Conservation (phyloP, 2,113 vertebrate species). For the Cryptoleucopteryx plumbea region DNA sequence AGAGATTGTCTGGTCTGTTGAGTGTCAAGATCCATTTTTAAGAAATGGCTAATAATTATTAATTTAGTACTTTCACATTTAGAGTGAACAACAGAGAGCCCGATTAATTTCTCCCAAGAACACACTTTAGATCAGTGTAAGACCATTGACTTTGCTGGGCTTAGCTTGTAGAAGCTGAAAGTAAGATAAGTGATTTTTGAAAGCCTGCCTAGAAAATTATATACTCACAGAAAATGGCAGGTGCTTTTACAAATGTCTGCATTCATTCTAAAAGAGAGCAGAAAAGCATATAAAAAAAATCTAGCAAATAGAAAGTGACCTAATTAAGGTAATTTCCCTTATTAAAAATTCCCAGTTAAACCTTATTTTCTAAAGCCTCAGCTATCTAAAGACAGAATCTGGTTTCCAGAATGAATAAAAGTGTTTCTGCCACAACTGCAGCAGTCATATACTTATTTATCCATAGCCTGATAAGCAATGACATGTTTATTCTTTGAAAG, state of each 20-base stretch:
- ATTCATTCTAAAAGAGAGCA: background rate
- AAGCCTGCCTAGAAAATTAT: background rate
- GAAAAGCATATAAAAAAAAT: background rate
- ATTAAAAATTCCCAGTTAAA: background rate
- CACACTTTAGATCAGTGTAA: background rate
- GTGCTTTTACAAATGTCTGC: background rate
- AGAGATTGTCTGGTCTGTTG: background rate
- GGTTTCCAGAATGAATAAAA: background rate
- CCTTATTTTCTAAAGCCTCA: background rate
- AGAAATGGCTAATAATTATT: background rate
- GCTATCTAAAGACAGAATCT: background rate
- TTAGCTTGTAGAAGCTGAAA: background rate
- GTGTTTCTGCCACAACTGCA: background rate
- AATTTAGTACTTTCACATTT: background rate
- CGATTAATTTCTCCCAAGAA: background rate
- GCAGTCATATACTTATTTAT: background rate
- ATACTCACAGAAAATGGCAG: background rate
- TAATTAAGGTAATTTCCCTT: background rate
- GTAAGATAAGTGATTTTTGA: background rate
- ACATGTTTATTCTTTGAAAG: background rate
- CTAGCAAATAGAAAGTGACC: background rate
- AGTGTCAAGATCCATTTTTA: background rate
- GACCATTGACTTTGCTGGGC: background rate
- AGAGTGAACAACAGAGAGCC: background rate
- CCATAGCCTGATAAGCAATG: background rate